Evolutionary conservation across 1,140 invertebrate genomes (phyloP).

Genomic region (Drosophila yakuba): DNA sequence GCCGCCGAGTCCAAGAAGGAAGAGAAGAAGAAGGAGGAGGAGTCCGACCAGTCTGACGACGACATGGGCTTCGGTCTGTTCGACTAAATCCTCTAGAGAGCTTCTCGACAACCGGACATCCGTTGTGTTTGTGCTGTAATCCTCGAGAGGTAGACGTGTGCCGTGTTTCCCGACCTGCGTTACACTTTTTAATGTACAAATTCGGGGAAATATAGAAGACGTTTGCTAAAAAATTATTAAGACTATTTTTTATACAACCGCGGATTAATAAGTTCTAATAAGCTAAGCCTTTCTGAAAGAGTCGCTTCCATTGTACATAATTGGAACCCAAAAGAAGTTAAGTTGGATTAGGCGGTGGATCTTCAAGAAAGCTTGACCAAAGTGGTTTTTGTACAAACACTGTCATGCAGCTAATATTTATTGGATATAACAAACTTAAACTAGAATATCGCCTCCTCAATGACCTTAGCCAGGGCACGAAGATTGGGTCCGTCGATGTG

Average conservation of each 20-base stretch:
- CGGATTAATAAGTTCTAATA: no score
- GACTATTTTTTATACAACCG: neutral
- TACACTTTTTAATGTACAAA: constrained; percentile 84
- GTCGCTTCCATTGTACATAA: neutral
- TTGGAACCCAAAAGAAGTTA: no score
- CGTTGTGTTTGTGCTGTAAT: constrained; percentile 49
- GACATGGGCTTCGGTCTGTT: constrained; percentile 98
- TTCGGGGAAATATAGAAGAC: constrained; percentile 72
- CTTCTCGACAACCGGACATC: constrained; percentile 38
- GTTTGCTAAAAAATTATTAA: constrained; percentile 42
- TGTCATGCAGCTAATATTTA: constrained; percentile 12
- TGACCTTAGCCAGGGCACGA: constrained; percentile 55
- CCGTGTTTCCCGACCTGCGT: constrained; percentile 58
- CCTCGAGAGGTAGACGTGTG: constrained; percentile 39
- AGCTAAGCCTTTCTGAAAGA: neutral
- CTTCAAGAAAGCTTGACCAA: no score
- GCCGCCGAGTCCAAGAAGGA: constrained; percentile 89
- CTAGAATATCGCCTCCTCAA: constrained; percentile 50
- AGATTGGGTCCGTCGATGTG: constrained; percentile 56
- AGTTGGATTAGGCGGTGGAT: no score
- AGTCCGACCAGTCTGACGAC: constrained; percentile 95
- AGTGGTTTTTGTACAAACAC: neutral
- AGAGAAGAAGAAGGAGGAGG: constrained; percentile 94
- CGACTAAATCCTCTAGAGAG: constrained; percentile 86
- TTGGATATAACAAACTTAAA: constrained; percentile 2